phyloP scores from a whole-genome alignment of 2,888 invertebrate genomes.

The Epiblema foenella region DNA sequence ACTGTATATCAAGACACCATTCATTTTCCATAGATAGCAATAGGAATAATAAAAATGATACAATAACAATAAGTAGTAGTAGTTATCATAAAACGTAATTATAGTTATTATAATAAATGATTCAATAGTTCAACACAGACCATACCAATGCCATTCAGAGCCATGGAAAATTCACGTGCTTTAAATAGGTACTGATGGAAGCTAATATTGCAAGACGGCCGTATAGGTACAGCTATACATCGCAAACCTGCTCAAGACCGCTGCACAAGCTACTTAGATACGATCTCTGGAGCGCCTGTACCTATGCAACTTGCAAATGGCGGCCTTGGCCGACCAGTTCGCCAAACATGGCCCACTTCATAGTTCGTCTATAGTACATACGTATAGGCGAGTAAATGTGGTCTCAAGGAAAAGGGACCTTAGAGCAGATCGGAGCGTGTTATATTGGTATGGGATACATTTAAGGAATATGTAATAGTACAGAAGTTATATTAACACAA shows the following conservation, averaged over 20 bases:
- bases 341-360: conserved; percentile 4
- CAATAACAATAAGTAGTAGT: no score
- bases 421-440: no score
- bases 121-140: no score
- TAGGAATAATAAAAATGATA: no score
- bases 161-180: neutral
- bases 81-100: no score
- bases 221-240: conserved; percentile 3
- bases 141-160: no score
- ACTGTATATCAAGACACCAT: no score
- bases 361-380: neutral
- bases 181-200: neutral
- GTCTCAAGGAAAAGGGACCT: neutral
- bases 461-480: no score
- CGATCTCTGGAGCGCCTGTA: conserved; percentile 27
- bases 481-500: no score
- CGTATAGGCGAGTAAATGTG: neutral
- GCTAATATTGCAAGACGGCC: neutral
- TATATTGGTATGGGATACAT: neutral
- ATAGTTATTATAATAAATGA: no score
- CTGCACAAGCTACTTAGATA: conserved; percentile 39
- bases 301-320: conserved; percentile 26
- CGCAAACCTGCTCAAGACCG: conserved; percentile 23
- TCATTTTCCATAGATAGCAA: no score
- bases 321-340: conserved; percentile 18